phyloP scores from a whole-genome alignment of 2,888 invertebrate genomes.

The Linhomoeus sp. region DNA sequence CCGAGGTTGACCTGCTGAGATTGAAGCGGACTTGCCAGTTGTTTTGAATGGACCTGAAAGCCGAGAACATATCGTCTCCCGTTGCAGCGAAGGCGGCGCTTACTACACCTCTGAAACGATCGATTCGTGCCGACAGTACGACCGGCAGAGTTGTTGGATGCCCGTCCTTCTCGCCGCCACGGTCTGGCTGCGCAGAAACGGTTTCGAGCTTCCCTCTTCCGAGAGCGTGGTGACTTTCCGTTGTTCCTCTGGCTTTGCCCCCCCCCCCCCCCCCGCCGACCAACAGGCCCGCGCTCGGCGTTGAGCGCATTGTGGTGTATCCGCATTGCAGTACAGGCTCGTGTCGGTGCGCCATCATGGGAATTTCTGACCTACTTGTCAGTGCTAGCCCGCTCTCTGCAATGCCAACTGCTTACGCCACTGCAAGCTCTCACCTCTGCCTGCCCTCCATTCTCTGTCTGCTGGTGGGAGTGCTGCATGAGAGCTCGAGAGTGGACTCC shows the following conservation, averaged over 20 bases:
- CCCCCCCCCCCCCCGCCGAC: conserved; percentile 4
- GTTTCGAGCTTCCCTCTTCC: conserved; percentile 34
- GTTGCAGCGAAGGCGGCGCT: conserved; percentile 57
- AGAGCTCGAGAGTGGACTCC: conserved; percentile 43
- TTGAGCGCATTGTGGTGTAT: neutral
- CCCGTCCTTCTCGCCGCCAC: conserved; percentile 80
- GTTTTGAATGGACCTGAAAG: conserved; percentile 54
- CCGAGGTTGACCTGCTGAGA: conserved; percentile 51
- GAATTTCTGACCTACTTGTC: too few relatives aligned
- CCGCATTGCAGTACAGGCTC: conserved; percentile 19
- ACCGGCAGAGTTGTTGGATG: conserved; percentile 78
- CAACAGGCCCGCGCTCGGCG: neutral
- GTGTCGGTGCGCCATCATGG: too few relatives aligned
- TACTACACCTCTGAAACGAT: conserved; percentile 93
- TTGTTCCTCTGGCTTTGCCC: too few relatives aligned
- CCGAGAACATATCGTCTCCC: conserved; percentile 20
- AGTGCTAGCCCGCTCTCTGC: too few relatives aligned
- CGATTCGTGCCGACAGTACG: conserved; percentile 66
- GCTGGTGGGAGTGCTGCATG: conserved; percentile 65
- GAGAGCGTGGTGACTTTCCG: neutral
- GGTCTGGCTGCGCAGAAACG: conserved; percentile 54
- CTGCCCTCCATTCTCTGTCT: conserved; percentile 82
- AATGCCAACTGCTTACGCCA: too few relatives aligned
- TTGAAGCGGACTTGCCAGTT: conserved; percentile 67
- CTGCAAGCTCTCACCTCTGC: neutral